Base-by-base conservation (phyloP, 2,113 vertebrate genomes). In the Apus apus region DNA sequence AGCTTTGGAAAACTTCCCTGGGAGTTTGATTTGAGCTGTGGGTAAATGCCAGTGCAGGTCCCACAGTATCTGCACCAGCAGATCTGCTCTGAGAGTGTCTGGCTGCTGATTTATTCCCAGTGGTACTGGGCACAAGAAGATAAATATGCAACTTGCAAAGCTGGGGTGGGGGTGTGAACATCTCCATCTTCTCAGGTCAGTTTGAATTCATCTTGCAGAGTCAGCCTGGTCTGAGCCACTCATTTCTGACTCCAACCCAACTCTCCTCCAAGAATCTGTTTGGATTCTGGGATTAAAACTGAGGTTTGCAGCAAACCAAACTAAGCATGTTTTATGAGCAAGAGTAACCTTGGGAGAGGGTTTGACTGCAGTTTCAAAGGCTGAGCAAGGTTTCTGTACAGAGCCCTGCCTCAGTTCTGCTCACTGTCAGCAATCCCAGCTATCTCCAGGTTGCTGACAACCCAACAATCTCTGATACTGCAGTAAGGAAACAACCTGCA, bases 361-460 rank as follows among this genome's bases (percentile, higher is more conserved):
- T 79, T 89, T 82, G 91, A 61, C 87, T 92, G 94, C 7, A 20
- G 81, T 96, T 95, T 95, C 91, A 94, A 94, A 97, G 95, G 93
- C 96, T 96, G 94, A 96, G 89, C 85, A 46, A 96, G 95, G 94
- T 64, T 94, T 96, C 87, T 75, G 89, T 85, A 61, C 84, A 34
- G 77, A n/a, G 94, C 58, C 15, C 95, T 68, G 90, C 19, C n/a
- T 85, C 75, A 48, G 94, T 89, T 96, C 89, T 96, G 95, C 93
- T 85, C 53, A 29, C 91, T 96, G 94, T 95, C 96, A 96, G 95
- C 95, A 95, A 57, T 94, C 94, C 89, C 77, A 21, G 81, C 87
- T 87, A 87, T 92, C 91, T 94, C 88, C 92, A 54, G 81, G 81
- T 76, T 95, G 95, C 94, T 97, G 95, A 97, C 95, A 97, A 15